Base-by-base conservation (phyloP, 2,888 invertebrate species). In the Pycnomerus fuliginosus region DNA sequence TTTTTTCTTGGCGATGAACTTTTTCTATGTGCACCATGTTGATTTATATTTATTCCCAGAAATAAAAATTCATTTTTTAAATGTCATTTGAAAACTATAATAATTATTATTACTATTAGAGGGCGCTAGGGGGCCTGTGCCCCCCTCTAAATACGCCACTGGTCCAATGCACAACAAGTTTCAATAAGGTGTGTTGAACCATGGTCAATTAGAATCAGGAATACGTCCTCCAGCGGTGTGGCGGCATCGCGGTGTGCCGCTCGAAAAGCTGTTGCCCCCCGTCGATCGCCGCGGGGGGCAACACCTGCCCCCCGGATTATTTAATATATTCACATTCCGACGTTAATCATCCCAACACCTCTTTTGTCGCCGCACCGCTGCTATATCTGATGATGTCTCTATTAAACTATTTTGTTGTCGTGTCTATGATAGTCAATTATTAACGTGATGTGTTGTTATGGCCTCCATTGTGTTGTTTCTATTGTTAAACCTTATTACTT, bases 341-440 rank as follows among this genome's bases (percentile, higher is more conserved):
- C 66, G 69, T 70, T 71, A 70, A 71, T 71, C 71, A 71, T 69
- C 60, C 67, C 67, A 67, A 69, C 62, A 61, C 62, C 58, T 62
- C 60, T 60, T 64, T 61, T 60, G 38, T 38, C 41, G 42, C 15
- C 38, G 37, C 12, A 39, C 41, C 35, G 40, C 44, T 28, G 50
- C 40, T 51, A 55, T 54, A 56, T 51, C 55, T 48, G 54, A 55
- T 59, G 58, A 60, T 58, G 59, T 60, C 59, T 60, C 53, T 59
- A 60, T 60, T 58, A 55, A 58, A 52, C 50, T 53, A 56, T 56
- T 58, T n/a, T 50, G 49, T 50, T 47, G 47, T 47, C 43, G 47
- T 43, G 38, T 52, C 51, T 48, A 48, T 50, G 48, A 55, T 53
- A 50, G 46, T 41, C 47, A 52, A 54, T 58, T 58, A 55, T 51